phyloP scores from a whole-genome alignment of 2,888 invertebrate species.

The Euzetes globulus region DNA sequence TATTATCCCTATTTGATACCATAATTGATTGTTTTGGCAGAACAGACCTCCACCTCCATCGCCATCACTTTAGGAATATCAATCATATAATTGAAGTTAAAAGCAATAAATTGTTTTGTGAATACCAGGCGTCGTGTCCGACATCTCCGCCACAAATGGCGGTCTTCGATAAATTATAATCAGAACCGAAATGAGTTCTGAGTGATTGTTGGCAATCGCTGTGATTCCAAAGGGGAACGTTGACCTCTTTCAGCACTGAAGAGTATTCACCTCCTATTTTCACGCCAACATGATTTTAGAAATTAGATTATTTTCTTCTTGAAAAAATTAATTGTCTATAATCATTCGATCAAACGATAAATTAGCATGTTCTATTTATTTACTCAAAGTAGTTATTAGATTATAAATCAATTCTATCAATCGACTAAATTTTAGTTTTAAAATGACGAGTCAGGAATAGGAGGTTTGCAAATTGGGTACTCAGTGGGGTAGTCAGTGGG shows the following conservation, averaged over 20 bases:
- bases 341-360: too few relatives aligned
- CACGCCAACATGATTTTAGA: too few relatives aligned
- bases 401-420: too few relatives aligned
- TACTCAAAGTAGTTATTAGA: too few relatives aligned
- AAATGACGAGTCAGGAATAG: too few relatives aligned
- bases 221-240: conserved; percentile 48
- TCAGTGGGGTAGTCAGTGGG: too few relatives aligned
- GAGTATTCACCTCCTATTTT: conserved; percentile 47
- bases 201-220: conserved; percentile 47
- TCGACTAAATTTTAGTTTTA: too few relatives aligned
- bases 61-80: conserved; percentile 44
- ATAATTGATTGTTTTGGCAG: conserved; percentile 47
- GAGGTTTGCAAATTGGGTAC: too few relatives aligned
- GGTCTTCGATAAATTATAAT: conserved; percentile 46
- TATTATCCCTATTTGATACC: conserved; percentile 49
- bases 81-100: background rate
- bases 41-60: conserved; percentile 50
- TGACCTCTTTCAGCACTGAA: conserved; percentile 49
- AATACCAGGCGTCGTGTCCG: conserved; percentile 50
- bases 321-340: too few relatives aligned
- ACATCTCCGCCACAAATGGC: conserved; percentile 49
- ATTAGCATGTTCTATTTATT: too few relatives aligned
- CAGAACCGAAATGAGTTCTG: conserved; percentile 47
- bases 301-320: background rate
- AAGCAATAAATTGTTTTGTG: conserved; percentile 43